These are phyloP conservation scores for Callipepla californica DNA, from an alignment of 2,113 vertebrate genomes.

Conservation along the genomic window DNA sequence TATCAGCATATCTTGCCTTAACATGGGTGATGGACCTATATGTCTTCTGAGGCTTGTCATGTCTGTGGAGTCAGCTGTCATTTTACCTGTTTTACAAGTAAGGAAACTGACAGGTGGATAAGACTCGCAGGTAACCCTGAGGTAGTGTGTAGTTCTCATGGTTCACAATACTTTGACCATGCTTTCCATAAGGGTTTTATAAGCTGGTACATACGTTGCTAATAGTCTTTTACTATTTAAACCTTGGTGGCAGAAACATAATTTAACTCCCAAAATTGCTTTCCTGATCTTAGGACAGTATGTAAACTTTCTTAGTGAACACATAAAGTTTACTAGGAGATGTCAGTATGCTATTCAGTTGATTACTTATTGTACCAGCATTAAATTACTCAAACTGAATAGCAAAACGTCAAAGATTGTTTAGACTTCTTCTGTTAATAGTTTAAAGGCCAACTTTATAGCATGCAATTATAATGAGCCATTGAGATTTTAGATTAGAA, in stretches of 20 bases:
- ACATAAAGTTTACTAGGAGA: neutral
- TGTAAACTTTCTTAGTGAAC: neutral
- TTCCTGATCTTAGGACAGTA: neutral
- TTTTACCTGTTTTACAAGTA: neutral
- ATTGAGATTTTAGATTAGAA: conserved; percentile 60
- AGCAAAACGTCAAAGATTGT: neutral
- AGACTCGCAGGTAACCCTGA: neutral
- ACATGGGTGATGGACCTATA: neutral
- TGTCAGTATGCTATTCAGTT: neutral
- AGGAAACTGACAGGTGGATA: neutral
- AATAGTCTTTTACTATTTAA: neutral
- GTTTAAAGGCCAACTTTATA: conserved; percentile 2
- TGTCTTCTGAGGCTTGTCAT: neutral
- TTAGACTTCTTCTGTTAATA: conserved; percentile 19
- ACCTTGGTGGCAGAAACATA: neutral
- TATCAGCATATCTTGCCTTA: neutral
- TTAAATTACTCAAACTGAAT: neutral
- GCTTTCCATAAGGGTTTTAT: neutral
- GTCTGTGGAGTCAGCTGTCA: neutral
- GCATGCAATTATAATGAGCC: conserved; percentile 5
- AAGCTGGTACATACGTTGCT: neutral
- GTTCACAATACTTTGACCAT: neutral
- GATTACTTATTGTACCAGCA: neutral
- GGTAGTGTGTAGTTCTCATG: neutral
- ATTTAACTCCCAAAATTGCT: neutral